Conservation (phyloP, 2,888 invertebrate genomes). For the Suillia variegata region DNA sequence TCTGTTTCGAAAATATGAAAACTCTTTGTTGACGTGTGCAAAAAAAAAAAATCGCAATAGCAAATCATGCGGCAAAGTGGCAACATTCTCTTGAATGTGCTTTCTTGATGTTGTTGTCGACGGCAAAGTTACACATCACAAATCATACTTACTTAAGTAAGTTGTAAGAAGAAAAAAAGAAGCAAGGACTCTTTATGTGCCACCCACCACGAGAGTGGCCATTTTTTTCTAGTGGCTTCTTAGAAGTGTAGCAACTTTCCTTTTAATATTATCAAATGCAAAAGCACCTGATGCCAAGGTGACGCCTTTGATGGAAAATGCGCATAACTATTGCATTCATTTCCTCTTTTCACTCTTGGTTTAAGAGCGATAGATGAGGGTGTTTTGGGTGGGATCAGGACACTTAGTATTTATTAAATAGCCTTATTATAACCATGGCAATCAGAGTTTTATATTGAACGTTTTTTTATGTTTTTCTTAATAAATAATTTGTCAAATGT, state of each 20-base stretch:
- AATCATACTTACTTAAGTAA: conserved; percentile 24
- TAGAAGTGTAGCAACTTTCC: too few relatives aligned
- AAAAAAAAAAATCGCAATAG: not conserved
- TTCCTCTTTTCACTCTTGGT: too few relatives aligned
- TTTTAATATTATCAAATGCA: too few relatives aligned
- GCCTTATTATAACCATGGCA: too few relatives aligned
- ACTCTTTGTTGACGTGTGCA: too few relatives aligned
- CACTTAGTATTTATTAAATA: too few relatives aligned
- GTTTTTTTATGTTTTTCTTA: too few relatives aligned
- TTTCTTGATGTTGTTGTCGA: conserved; percentile 18
- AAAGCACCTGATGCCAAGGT: conserved; percentile 25
- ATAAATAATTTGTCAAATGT: too few relatives aligned
- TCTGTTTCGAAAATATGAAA: too few relatives aligned
- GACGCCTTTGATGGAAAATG: conserved; percentile 6
- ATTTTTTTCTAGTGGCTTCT: conserved; percentile 19
- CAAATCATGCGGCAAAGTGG: conserved; percentile 21
- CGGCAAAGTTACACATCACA: conserved; percentile 33
- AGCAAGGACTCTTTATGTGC: not conserved
- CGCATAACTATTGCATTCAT: not conserved
- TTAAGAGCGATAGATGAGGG: too few relatives aligned
- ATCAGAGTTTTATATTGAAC: too few relatives aligned
- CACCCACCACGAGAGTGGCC: not conserved
- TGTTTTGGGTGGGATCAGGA: too few relatives aligned
- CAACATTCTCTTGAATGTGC: not conserved
- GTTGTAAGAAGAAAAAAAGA: not conserved